Base-by-base conservation (phyloP, 2,888 invertebrate species). In the Agrypnus murinus region DNA sequence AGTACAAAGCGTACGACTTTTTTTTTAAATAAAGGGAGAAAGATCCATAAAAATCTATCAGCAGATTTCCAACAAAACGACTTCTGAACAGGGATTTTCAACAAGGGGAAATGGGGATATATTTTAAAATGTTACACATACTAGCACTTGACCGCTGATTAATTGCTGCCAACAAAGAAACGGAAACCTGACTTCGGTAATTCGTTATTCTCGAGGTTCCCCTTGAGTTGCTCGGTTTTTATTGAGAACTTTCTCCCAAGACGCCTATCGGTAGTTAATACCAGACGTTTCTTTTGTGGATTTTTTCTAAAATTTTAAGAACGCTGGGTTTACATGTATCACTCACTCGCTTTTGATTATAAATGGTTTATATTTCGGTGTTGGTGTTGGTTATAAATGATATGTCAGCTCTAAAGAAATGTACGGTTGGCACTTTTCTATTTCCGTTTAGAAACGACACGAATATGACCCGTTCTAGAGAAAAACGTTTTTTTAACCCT, bases 371-470 rank as follows among this genome's bases (percentile, higher is more conserved):
- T 62, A 40, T 57, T 57, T 38, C 57, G 57, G n/a, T 10, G 36
- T 9, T 15, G 10, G 19, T 43, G 12, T 25, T 43, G 8, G 45
- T 50, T 38, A 62, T 62, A 62, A 62, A 62, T 19, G 50, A 50
- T 38, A 46, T 48, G 62, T 48, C 62, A 62, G 19, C 34, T 36
- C 19, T 43, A 10, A 25, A 55, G 32, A 65, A 65, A 57, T 38
- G 55, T 43, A 65, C 55, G 45, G 55, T 53, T 65, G 55, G 46
- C 62, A 48, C 62, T 62, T 62, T 25, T 34, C 46, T 62, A 62
- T 62, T 62, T 60, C 45, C 62, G 46, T 36, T 62, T 50, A 15
- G 34, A 62, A 62, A 46, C 34, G 62, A 36, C 25, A 43, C 25
- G 19, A 43, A 55, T 34, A 55, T 55, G 55, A 32, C 55, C 5